Percentiles rank a stretch among this genome's conserved stretches.
Conservation (phyloP, 2,797 vertebrate genomes). For the Gobio occitaniae region DNA sequence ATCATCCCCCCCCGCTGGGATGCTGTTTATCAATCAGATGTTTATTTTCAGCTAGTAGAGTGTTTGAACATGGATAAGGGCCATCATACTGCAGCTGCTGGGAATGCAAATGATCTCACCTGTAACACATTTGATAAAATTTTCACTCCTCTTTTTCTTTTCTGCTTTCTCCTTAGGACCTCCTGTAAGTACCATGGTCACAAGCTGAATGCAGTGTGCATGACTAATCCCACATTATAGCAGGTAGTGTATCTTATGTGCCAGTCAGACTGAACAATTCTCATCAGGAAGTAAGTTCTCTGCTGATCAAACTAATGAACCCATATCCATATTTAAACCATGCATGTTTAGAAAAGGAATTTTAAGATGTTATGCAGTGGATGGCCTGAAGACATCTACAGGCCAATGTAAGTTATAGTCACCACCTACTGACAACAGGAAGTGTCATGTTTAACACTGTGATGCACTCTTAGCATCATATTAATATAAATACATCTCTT, state of each 20-base stretch:
- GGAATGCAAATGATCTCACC: slow-evolving; percentile 39
- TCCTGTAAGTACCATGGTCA: slow-evolving; percentile 92
- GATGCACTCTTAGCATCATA: no score
- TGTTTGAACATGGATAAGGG: slow-evolving; percentile 17
- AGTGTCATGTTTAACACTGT: no score
- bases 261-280: not conserved
- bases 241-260: slow-evolving; percentile 57
- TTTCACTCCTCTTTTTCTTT: slow-evolving; percentile 64
- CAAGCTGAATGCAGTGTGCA: slow-evolving; percentile 57
- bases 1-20: not conserved
- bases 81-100: slow-evolving; percentile 22
- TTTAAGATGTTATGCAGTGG: not conserved
- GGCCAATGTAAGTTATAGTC: no score
- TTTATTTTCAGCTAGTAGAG: slow-evolving; percentile 44
- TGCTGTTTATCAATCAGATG: slow-evolving; percentile 31
- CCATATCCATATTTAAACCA: slow-evolving; percentile 65
- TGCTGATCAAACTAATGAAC: slow-evolving; percentile 65
- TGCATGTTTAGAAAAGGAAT: slow-evolving; percentile 11
- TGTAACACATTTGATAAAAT: slow-evolving; percentile 31
- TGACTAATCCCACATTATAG: slow-evolving; percentile 44
- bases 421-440: no score
- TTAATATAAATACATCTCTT: no score
- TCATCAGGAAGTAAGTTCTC: slow-evolving; percentile 68
- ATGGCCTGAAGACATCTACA: not conserved
- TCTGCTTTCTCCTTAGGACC: slow-evolving; percentile 82